Evolutionary conservation across 1,140 invertebrate genomes (phyloP).

Genomic region (Saccostrea cuccullata): DNA sequence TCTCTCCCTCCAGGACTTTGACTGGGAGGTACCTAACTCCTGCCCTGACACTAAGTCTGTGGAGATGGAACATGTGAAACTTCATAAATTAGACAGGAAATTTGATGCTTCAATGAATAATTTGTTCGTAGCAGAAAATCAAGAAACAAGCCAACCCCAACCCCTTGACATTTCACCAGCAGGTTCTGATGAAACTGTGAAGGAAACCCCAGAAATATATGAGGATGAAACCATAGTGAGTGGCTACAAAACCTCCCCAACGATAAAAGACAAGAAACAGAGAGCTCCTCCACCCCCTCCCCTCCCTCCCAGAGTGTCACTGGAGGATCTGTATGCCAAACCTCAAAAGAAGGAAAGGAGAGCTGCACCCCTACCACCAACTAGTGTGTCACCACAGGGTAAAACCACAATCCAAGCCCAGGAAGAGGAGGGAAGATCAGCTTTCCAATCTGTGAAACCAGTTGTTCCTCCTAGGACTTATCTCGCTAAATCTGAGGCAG

Average conservation of each 20-base stretch:
- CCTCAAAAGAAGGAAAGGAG: conserved; percentile 44
- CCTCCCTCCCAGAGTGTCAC: conserved; percentile 11
- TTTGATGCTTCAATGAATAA: conserved; percentile 46
- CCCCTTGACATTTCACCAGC: background rate
- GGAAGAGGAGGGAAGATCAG: conserved; percentile 20
- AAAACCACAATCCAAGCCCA: conserved; percentile 5
- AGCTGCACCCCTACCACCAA: conserved; percentile 41
- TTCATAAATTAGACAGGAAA: conserved; percentile 52
- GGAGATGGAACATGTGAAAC: conserved; percentile 32
- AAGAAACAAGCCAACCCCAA: background rate
- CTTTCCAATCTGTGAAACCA: background rate
- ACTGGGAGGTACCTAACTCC: conserved; percentile 43
- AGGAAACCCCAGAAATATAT: background rate
- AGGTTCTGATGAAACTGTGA: background rate
- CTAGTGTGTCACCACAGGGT: background rate
- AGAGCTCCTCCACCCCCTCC: conserved; percentile 45
- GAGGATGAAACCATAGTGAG: conserved; percentile 54
- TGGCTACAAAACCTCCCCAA: conserved; percentile 54
- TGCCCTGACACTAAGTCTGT: conserved; percentile 39
- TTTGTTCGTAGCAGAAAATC: background rate
- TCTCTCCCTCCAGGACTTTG: conserved; percentile 1
- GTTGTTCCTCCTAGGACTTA: background rate
- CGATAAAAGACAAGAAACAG: conserved; percentile 46
- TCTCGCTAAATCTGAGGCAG: background rate
- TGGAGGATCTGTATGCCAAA: conserved; percentile 41